Evolutionary conservation across 1,140 invertebrate genomes (phyloP).

Genomic region (Drosophila busckii): DNA sequence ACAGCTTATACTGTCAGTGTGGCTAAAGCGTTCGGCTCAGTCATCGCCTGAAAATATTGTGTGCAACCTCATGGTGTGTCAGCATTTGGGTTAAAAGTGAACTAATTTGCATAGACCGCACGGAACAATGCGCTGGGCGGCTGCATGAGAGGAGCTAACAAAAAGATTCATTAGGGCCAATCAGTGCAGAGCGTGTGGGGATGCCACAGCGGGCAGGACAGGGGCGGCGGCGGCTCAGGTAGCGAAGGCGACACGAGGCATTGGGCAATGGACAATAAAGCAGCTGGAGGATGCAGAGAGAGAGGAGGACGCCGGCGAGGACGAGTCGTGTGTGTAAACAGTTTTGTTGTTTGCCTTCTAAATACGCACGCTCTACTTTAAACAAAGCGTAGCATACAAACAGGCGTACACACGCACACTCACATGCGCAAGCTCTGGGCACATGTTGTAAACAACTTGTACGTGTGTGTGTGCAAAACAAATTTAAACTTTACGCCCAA

Average conservation of each 20-base stretch:
- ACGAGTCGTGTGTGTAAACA: conserved; percentile 60
- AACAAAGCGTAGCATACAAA: conserved; percentile 52
- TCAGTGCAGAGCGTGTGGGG: conserved; percentile 68
- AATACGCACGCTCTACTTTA: conserved; percentile 75
- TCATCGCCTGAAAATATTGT: background rate
- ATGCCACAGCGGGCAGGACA: conserved; percentile 28
- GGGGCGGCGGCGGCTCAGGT: background rate
- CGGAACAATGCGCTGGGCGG: conserved; percentile 71
- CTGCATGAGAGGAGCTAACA: conserved; percentile 64
- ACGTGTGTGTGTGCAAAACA: conserved; percentile 64
- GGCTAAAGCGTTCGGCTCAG: background rate
- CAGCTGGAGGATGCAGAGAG: background rate
- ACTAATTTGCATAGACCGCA: conserved; percentile 75
- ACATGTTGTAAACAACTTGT: conserved; percentile 49
- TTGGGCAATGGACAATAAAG: background rate
- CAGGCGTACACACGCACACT: conserved; percentile 19
- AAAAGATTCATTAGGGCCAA: conserved; percentile 76
- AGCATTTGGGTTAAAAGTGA: conserved; percentile 65
- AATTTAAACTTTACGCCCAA: conserved; percentile 76
- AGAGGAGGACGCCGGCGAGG: conserved; percentile 8
- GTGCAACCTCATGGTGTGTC: conserved; percentile 7
- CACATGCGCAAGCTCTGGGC: conserved; percentile 27
- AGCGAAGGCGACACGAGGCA: background rate
- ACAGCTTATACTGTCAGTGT: background rate
- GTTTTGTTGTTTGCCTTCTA: conserved; percentile 69